Evolutionary conservation across 1,140 invertebrate genomes (phyloP), one percentile per base, ranked within the genome.

Genomic region (Nephila pilipes): DNA sequence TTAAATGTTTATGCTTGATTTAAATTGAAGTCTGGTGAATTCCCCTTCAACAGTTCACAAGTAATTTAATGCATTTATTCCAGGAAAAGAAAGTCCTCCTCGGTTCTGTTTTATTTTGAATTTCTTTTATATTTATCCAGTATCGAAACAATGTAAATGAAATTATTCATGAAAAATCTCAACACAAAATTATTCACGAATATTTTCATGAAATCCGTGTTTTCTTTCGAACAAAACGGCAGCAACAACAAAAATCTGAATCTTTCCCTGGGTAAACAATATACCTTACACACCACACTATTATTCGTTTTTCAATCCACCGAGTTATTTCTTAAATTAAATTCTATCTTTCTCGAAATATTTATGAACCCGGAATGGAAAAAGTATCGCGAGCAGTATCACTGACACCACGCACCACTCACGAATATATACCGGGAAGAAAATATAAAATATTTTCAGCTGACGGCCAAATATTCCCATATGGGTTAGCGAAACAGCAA

Each of bases 381-480:
- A 29, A 75, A 75, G 69, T 75, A 32, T 69, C 29, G 5, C 16
- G 4, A 14, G 14, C 25, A 16, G 1, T 18, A 46, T 46, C 46
- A 10, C 2, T 10, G 46, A 46, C 1, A 75, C 2, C 29, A 2
- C 69, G 32, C 18, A 32, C 16, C 25, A n/a, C 65, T 14, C 25
- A 46, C 46, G 12, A 46, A 46, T 46, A 29, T 69, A 6, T 1
- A 32, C 29, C 4, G 29, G 29, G 22, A 25, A 12, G 63, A 65
- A 65, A 75, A 36, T 29, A 75, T 75, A 22, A 75, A 75, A 75
- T 75, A 36, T 75, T 75, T 75, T 75, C 32, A 75, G 12, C 65
- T 75, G 14, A 75, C 25, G 29, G 3, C 69, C n/a, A 32, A 29
- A 75, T 36, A 20, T 36, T 32, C 69, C 69, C 32, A 18, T 4